Conservation (phyloP, 2,797 vertebrate genomes). For the Meriones psammophilus region DNA sequence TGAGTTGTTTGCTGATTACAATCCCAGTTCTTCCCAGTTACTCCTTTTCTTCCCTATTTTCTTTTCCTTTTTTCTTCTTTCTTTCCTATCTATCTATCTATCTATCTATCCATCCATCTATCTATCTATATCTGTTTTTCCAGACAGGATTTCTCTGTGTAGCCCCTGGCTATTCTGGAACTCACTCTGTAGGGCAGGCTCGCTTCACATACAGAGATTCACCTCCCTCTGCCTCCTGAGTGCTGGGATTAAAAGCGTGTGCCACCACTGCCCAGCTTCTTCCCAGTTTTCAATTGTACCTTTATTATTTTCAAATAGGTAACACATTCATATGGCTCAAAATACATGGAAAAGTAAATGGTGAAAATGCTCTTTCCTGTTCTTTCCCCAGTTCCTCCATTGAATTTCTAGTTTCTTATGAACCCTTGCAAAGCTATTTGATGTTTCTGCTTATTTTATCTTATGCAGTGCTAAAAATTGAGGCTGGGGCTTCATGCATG, state of each 20-base stretch:
- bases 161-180: neutral
- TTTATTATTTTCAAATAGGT: conserved; percentile 47
- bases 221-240: neutral
- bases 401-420: neutral
- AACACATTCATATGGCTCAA: neutral
- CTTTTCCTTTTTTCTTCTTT: no score
- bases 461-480: neutral
- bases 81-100: no score
- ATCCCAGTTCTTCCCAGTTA: neutral
- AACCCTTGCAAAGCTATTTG: conserved; percentile 18
- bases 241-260: neutral
- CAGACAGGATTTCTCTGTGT: neutral
- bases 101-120: no score
- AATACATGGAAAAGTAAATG: neutral
- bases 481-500: neutral
- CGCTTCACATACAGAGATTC: neutral
- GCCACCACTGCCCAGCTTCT: neutral
- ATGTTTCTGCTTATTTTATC: no score
- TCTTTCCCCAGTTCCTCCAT: neutral
- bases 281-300: neutral
- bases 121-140: no score
- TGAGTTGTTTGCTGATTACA: conserved; percentile 16
- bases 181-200: neutral
- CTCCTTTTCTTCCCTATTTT: neutral
- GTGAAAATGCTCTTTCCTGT: neutral